Base-by-base conservation (phyloP, 2,797 vertebrate species). In the Acanthopagrus latus region DNA sequence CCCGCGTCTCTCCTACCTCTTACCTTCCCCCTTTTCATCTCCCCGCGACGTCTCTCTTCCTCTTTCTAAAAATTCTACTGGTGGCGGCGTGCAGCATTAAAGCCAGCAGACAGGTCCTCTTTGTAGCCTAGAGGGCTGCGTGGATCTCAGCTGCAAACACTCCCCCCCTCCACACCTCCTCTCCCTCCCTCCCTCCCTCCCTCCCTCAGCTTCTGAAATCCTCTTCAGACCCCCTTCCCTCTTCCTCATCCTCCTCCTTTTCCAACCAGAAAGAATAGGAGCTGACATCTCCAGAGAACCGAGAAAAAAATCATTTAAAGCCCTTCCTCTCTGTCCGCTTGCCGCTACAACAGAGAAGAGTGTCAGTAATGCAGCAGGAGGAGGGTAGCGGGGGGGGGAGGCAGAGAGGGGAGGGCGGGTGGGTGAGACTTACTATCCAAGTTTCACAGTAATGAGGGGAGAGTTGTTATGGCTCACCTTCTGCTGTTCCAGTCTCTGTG, bases 221-320 rank as follows among this genome's bases (percentile, higher is more conserved):
- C 81, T 88, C 86, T 58, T 81, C 85, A 88, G 76, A 71, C 82
- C 69, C 72, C 68, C 48, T 52, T 74, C 81, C 74, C 82, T 70
- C 80, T 78, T 73, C 67, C 75, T 64, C 71, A 72, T 60, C 70
- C 72, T 71, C 68, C 66, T 83, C 75, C 48, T 57, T 78, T 79
- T 76, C 77, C 82, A 72, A 72, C 79, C 63, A 78, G 72, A 82
- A 86, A 89, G 85, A 91, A 91, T 86, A 75, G 89, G 84, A 89
- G 66, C 85, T 90, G 92, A 92, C 92, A 91, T 88, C 87, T 90
- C 90, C 74, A 89, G 81, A 88, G 90, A 86, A 83, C 68, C 64
- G 58, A 86, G 57, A 74, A 79, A 76, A 90, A 88, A 86, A 83
- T 87, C 68, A 88, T 89, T 91, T 86, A 90, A 91, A 90, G 77